Base-by-base conservation (phyloP, 2,888 invertebrate genomes). In the Osmoderma eremita region DNA sequence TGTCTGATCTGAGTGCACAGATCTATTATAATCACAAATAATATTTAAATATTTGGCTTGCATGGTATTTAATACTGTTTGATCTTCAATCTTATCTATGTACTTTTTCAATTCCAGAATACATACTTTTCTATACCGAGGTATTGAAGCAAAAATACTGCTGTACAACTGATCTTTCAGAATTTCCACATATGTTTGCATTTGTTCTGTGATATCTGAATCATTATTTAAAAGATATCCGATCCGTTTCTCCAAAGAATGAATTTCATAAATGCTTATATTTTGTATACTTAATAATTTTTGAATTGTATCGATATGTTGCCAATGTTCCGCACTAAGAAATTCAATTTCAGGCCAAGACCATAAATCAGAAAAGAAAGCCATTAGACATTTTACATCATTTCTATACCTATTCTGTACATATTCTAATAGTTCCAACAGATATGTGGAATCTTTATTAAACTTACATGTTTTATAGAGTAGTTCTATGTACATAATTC, bases 251-350 rank as follows among this genome's bases (percentile, higher is more conserved):
- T 20, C 22, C 13, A 63, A 50, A n/a, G 13, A 20, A 38, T 50
- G 10, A 30, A 5, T 4, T 17, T 39, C 39, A 39, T 8, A 1
- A n/a, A 17, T 5, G 17, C 3, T 12, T 6, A 15, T 18, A 13
- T 22, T 17, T 49, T 50, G 36, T n/a, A 50, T 8, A 39, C n/a
- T 50, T 51, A 51, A 39, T 17, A 51, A 38, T 20, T 63, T 63
- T 39, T 15, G 12, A 3, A 56, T 41, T 12, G 41, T 10, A 63
- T 51, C 17, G 20, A 66, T 50, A n/a, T 5, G 20, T 10, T 15
- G 41, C 66, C 66, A 66, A 13, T 66, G 66, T 20, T 50, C 58
- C 24, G 10, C 17, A 18, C 51, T 49, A 8, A 66, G 61, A 12
- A 15, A 24, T 22, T 39, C 41, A 39, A 48, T 39, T 4, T 51